Conservation (phyloP, 2,113 vertebrate genomes). For the Campylomormyrus tamandua region DNA sequence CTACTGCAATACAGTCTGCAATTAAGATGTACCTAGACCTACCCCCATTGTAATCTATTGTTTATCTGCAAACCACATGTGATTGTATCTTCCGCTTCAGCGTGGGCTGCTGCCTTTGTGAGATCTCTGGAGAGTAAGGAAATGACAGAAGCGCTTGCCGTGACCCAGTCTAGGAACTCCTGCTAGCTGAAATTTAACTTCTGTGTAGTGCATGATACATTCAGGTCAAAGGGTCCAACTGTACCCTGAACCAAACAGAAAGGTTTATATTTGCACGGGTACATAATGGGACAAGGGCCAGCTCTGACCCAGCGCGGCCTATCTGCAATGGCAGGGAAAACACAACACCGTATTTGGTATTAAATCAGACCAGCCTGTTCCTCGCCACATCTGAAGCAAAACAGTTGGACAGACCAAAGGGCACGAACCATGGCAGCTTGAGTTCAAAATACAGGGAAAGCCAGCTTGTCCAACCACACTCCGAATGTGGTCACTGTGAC, state of each 20-base stretch:
- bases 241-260: not conserved
- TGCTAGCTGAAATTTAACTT: not conserved
- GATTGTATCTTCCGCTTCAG: not conserved
- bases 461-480: not conserved
- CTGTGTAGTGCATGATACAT: not conserved
- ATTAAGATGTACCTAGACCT: not conserved
- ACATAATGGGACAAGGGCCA: not conserved
- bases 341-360: not conserved
- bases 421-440: not conserved
- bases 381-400: not conserved
- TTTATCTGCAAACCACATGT: not conserved
- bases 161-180: not conserved
- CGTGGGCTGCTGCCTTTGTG: not conserved
- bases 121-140: not conserved
- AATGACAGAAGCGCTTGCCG: not conserved
- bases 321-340: not conserved
- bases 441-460: not conserved
- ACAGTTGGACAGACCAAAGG: not conserved
- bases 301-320: not conserved
- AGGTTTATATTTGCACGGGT: not conserved
- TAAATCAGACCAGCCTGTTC: not conserved
- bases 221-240: not conserved
- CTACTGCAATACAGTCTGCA: not conserved
- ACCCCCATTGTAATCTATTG: not conserved
- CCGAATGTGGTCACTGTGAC: not conserved